Evolutionary conservation across 2,888 invertebrate species (phyloP).

Genomic region (Blastobasis lacticolella): DNA sequence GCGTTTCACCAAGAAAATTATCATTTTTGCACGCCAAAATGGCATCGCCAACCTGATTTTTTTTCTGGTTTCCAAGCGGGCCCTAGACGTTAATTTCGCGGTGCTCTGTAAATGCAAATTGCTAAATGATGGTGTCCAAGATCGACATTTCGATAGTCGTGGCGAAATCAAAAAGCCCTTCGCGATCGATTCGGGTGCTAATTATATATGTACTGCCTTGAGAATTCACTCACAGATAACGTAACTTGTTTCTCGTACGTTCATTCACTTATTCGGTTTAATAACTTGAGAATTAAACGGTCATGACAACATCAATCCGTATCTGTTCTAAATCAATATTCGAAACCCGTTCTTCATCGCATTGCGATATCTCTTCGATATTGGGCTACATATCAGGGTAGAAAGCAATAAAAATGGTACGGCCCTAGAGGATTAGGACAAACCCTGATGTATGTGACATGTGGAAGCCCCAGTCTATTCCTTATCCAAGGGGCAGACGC

Average conservation of each 20-base stretch:
- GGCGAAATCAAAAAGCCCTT: slow-evolving; percentile 33
- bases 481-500: slow-evolving; percentile 43
- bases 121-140: slow-evolving; percentile 40
- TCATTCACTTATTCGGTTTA: too few species aligned
- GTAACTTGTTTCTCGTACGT: too few species aligned
- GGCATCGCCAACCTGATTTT: slow-evolving; percentile 31
- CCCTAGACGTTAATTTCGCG: slow-evolving; percentile 45
- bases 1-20: slow-evolving; percentile 47
- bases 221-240: slow-evolving; percentile 2
- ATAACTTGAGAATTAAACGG: too few species aligned
- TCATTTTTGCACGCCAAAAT: slow-evolving; percentile 45
- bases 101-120: slow-evolving; percentile 51
- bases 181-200: slow-evolving; percentile 22
- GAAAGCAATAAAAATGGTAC: slow-evolving; percentile 66
- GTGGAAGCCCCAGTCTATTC: slow-evolving; percentile 55
- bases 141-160: slow-evolving; percentile 40
- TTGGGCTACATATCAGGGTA: slow-evolving; percentile 60
- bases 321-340: slow-evolving; percentile 23
- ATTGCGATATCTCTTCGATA: slow-evolving; percentile 53
- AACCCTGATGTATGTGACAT: slow-evolving; percentile 69
- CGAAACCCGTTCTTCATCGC: slow-evolving; percentile 44
- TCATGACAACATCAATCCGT: too few species aligned
- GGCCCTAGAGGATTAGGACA: slow-evolving; percentile 64
- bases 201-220: slow-evolving; percentile 21
- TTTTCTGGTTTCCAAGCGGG: slow-evolving; percentile 28